These are phyloP conservation scores for Trichomalopsis sarcophagae DNA, from an alignment of 1,140 invertebrate genomes.

Conservation along the genomic window DNA sequence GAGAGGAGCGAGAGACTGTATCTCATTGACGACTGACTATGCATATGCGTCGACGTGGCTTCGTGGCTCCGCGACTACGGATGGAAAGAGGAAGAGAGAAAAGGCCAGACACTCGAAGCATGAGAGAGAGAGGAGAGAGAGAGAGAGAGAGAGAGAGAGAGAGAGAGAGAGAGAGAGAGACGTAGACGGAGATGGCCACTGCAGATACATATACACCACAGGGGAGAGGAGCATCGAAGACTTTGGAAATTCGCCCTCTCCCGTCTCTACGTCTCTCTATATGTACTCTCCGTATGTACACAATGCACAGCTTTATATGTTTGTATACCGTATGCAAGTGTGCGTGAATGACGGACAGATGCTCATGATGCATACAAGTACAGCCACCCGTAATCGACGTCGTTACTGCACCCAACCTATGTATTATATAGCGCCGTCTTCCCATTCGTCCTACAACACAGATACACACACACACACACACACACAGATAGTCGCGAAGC, in stretches of 20 bases:
- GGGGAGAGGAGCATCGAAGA: neutral
- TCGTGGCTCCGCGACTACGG: conserved; percentile 8
- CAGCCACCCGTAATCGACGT: conserved; percentile 4
- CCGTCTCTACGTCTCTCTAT: neutral
- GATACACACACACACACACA: too few species aligned
- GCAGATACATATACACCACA: neutral
- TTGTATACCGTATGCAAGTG: neutral
- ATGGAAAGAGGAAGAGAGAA: neutral
- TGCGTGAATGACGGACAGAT: neutral
- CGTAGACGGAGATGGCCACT: neutral
- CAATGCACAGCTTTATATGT: neutral
- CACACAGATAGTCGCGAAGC: neutral
- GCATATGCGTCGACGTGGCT: conserved; percentile 30
- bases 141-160: neutral
- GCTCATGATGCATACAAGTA: neutral
- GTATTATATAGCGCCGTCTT: neutral
- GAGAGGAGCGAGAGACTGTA: conserved; percentile 5
- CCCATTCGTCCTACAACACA: too few species aligned
- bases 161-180: neutral
- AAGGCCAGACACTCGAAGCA: too few species aligned
- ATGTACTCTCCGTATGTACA: neutral
- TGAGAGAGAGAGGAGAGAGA: neutral
- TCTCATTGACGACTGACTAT: conserved; percentile 39
- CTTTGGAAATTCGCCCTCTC: neutral
- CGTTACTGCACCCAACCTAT: conserved; percentile 18